Evolutionary conservation across 2,113 vertebrate species (phyloP).

Genomic region (Mastomys coucha): DNA sequence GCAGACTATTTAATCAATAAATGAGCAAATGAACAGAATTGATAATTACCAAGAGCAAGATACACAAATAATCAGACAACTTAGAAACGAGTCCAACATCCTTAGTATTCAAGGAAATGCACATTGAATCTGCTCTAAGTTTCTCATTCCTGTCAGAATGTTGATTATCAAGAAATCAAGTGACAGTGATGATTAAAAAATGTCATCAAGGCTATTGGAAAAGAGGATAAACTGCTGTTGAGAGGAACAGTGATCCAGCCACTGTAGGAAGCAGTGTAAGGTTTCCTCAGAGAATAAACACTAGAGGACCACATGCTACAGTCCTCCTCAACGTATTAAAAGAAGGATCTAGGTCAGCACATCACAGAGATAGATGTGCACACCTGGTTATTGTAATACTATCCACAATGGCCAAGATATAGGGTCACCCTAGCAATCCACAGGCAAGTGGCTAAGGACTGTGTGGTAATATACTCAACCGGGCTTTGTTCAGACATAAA

Average conservation of each 20-base stretch:
- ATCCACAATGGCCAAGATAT: background rate
- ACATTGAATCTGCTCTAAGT: background rate
- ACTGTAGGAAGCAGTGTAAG: too few species aligned
- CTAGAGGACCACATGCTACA: background rate
- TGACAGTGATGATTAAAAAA: background rate
- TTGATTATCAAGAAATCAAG: background rate
- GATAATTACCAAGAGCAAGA: background rate
- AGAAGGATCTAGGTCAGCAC: background rate
- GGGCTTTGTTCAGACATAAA: background rate
- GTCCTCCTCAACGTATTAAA: too few species aligned
- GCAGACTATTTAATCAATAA: background rate
- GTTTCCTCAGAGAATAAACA: background rate
- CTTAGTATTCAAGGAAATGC: background rate
- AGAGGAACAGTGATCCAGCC: background rate
- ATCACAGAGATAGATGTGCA: background rate
- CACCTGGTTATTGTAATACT: background rate
- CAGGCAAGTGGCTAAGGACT: background rate
- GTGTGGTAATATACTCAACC: background rate
- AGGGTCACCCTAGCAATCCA: background rate
- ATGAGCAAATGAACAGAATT: background rate
- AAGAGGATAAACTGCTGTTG: background rate
- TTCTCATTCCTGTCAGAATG: background rate
- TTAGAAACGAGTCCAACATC: background rate
- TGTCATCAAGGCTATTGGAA: too few species aligned
- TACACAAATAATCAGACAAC: background rate